Percentiles rank a stretch among this genome's conserved stretches.
Conservation (phyloP, 2,113 vertebrate genomes). For the Callipepla squamata region DNA sequence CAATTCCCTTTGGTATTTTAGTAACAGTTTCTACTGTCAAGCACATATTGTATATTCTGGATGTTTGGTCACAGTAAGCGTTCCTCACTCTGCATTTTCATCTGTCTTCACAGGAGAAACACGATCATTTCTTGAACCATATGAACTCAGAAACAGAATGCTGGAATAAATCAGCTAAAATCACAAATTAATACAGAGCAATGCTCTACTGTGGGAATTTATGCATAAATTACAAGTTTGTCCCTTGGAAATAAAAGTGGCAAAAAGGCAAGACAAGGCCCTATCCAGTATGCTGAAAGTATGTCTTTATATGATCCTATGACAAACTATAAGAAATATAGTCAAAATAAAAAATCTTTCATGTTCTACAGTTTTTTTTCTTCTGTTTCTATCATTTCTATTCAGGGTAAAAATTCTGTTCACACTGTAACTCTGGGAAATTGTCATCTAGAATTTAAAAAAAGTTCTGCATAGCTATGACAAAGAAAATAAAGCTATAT, state of each 20-base stretch:
- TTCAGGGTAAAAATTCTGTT: not conserved
- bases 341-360: not conserved
- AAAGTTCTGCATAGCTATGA: not conserved
- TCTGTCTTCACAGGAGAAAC: not conserved
- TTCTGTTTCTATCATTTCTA: not conserved
- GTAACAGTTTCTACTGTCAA: not conserved
- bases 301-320: not conserved
- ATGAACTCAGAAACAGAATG: not conserved
- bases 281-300: not conserved
- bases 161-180: not conserved
- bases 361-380: not conserved
- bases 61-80: not conserved
- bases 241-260: not conserved
- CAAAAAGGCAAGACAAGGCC: not conserved
- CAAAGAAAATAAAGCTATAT: slow-evolving; percentile 1
- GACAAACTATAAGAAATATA: not conserved
- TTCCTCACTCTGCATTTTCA: not conserved
- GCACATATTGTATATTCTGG: not conserved
- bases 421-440: not conserved
- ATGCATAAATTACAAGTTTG: fast-evolving
- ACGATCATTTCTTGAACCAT: not conserved
- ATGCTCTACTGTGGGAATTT: not conserved
- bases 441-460: not conserved
- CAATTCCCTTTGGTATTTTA: not conserved
- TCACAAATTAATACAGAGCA: not conserved